These are phyloP conservation scores for Tiliacea aurago DNA, from an alignment of 2,888 invertebrate species.

Conservation along the genomic window DNA sequence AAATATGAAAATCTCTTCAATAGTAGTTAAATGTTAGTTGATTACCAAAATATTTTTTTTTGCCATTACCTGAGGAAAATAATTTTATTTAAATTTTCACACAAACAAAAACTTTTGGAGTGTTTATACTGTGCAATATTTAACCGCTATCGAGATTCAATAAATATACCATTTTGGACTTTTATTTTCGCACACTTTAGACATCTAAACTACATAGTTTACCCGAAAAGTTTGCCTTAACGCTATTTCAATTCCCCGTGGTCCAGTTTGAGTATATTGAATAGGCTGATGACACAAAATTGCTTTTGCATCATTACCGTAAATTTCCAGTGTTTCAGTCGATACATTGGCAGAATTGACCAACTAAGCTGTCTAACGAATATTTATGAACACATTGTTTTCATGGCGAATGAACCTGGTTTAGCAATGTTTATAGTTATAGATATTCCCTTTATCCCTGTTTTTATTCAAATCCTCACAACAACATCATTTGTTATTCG, in stretches of 20 bases:
- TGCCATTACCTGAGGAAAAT: background rate
- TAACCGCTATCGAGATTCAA: background rate
- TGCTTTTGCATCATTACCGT: constrained; percentile 66
- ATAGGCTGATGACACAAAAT: constrained; percentile 63
- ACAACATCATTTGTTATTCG: constrained; percentile 63
- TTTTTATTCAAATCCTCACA: constrained; percentile 61
- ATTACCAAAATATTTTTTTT: background rate
- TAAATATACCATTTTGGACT: background rate
- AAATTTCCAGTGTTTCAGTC: constrained; percentile 63
- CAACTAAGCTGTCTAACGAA: constrained; percentile 67
- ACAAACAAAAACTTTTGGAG: background rate
- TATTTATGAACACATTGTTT: constrained; percentile 69
- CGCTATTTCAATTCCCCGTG: constrained; percentile 53
- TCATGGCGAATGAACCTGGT: constrained; percentile 62
- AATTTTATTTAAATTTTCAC: background rate
- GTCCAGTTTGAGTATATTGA: constrained; percentile 62
- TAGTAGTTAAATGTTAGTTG: background rate
- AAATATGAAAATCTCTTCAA: background rate
- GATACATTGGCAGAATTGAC: constrained; percentile 60
- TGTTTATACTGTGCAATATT: background rate
- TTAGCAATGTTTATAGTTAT: constrained; percentile 63
- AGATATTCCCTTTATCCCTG: constrained; percentile 57
- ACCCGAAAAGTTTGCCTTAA: constrained; percentile 18
- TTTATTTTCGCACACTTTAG: background rate
- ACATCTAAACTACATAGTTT: constrained; percentile 29